Percentiles rank a stretch among this genome's conserved stretches.
phyloP scores from a whole-genome alignment of 2,797 vertebrate genomes.

The Erithacus rubecula region DNA sequence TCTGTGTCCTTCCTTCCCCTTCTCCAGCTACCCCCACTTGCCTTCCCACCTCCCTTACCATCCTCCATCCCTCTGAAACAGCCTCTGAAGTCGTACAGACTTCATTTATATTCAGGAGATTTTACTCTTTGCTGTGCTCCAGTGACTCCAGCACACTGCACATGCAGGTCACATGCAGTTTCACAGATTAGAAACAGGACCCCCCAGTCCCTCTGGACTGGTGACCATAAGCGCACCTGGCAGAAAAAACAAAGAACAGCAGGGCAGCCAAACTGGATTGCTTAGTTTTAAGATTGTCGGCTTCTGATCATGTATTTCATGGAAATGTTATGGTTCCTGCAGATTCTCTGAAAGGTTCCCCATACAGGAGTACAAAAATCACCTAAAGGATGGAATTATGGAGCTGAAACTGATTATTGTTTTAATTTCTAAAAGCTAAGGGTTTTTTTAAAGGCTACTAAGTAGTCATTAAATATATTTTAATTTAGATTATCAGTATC shows the following conservation, averaged over 20 bases:
- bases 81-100: background rate
- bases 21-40: background rate
- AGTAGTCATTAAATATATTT: background rate
- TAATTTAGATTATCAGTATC: background rate
- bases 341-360: background rate
- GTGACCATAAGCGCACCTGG: fast-evolving
- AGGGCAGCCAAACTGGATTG: background rate
- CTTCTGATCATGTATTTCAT: fast-evolving
- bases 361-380: background rate
- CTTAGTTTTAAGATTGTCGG: background rate
- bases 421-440: constrained; percentile 14
- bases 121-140: background rate
- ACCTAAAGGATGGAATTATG: background rate
- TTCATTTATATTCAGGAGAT: background rate
- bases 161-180: background rate
- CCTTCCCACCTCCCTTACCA: background rate
- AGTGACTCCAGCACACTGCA: background rate
- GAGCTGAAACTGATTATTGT: background rate
- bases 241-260: background rate
- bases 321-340: background rate
- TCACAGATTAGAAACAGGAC: background rate
- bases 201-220: background rate
- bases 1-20: background rate
- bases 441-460: background rate
- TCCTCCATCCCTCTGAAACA: background rate